A percentile compares a stretch with the other conserved stretches of the same genome.
Conservation (phyloP, 1,140 invertebrate species). For the Ips nitidus region DNA sequence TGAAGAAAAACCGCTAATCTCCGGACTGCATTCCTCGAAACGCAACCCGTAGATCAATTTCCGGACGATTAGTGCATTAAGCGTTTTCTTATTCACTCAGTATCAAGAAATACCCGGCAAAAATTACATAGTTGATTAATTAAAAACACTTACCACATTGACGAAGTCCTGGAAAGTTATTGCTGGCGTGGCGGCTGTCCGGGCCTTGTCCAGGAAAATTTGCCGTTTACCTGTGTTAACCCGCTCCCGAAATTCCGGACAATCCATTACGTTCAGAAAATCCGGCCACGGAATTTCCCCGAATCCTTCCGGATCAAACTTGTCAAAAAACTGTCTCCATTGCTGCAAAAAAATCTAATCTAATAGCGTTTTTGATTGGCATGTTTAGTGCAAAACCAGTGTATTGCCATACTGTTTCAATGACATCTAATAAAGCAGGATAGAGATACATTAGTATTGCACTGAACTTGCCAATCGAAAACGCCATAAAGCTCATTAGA, state of each 20-base stretch:
- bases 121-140: not conserved
- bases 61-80: not conserved
- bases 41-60: too few relatives aligned
- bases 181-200: constrained; percentile 62
- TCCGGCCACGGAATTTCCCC: constrained; percentile 88
- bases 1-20: too few relatives aligned
- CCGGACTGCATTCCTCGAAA: too few relatives aligned
- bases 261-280: constrained; percentile 75
- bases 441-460: too few relatives aligned
- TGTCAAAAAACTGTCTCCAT: constrained; percentile 84
- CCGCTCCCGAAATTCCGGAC: constrained; percentile 78
- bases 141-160: constrained; percentile 83
- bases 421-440: too few relatives aligned
- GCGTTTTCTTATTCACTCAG: not conserved
- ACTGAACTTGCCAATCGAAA: too few relatives aligned
- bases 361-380: too few relatives aligned
- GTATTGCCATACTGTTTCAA: too few relatives aligned
- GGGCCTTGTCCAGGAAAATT: constrained; percentile 71
- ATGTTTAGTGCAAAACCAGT: too few relatives aligned
- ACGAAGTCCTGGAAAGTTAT: constrained; percentile 95
- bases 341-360: constrained; percentile 61
- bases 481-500: too few relatives aligned
- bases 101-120: not conserved
- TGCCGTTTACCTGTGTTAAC: constrained; percentile 81
- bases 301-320: constrained; percentile 86